Percentiles rank a stretch among this genome's conserved stretches.
phyloP scores from a whole-genome alignment of 2,797 vertebrate species.

The Phoebastria nigripes region DNA sequence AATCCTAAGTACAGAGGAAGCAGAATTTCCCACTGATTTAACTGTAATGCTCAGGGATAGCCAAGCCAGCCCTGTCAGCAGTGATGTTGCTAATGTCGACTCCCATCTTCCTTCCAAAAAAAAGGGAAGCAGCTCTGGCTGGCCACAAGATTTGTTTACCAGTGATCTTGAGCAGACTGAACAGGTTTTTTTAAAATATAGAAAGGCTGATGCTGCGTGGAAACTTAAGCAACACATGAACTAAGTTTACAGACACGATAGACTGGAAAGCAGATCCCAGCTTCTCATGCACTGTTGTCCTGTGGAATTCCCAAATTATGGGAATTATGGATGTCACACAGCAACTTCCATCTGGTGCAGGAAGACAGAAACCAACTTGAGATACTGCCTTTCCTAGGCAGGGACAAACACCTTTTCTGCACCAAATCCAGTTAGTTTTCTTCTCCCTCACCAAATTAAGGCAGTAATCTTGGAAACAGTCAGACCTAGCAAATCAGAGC shows the following conservation, averaged over 20 bases:
- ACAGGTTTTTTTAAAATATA: rapidly evolving
- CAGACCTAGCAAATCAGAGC: background rate
- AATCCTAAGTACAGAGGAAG: background rate
- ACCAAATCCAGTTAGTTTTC: background rate
- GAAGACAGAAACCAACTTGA: background rate
- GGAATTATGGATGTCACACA: background rate
- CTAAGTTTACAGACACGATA: background rate
- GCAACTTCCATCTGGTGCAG: background rate
- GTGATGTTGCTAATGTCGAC: background rate
- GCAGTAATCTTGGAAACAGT: background rate
- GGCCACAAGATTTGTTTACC: background rate
- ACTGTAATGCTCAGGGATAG: background rate
- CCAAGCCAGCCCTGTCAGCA: background rate
- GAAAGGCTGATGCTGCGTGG: background rate
- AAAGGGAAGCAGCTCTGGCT: background rate
- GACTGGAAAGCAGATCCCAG: background rate
- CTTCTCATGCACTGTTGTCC: background rate
- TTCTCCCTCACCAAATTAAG: background rate
- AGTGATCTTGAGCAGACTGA: background rate
- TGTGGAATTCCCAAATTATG: background rate
- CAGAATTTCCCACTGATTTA: background rate
- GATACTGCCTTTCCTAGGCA: background rate
- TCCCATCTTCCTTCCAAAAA: background rate
- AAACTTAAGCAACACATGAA: background rate
- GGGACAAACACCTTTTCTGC: background rate